Conservation (phyloP, 2,797 vertebrate species). For the Fistularia tabacaria region DNA sequence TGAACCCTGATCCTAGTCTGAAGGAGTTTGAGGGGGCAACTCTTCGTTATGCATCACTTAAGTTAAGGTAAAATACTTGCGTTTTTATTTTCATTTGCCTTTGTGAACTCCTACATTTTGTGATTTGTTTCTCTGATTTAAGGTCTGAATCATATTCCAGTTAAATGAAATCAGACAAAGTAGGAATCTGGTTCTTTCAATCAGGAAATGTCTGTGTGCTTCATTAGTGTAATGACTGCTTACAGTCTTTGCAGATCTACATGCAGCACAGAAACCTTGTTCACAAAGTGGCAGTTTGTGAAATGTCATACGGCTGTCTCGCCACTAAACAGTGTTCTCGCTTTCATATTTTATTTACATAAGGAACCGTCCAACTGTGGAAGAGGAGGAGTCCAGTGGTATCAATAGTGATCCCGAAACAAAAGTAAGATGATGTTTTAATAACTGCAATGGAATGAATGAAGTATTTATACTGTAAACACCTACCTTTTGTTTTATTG, state of each 20-base stretch:
- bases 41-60: slow-evolving; percentile 92
- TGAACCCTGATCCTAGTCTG: slow-evolving; percentile 95
- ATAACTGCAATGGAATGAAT: neutral
- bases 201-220: slow-evolving; percentile 48
- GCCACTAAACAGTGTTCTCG: neutral
- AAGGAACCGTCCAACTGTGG: slow-evolving; percentile 83
- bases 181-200: slow-evolving; percentile 29
- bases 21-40: slow-evolving; percentile 99
- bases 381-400: slow-evolving; percentile 85
- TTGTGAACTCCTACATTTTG: neutral
- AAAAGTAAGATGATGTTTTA: slow-evolving; percentile 77
- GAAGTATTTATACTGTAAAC: too few species aligned
- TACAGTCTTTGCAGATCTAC: neutral
- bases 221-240: slow-evolving; percentile 32
- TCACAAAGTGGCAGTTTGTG: neutral
- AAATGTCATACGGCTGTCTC: too few species aligned
- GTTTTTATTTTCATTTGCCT: neutral
- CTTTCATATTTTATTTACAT: slow-evolving; percentile 1
- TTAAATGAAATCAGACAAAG: slow-evolving; percentile 30
- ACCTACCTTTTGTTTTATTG: too few species aligned
- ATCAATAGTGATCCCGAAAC: slow-evolving; percentile 88
- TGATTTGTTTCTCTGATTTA: slow-evolving; percentile 25
- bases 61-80: slow-evolving; percentile 80
- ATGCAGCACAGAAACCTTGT: slow-evolving; percentile 5
- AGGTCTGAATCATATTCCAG: slow-evolving; percentile 22